These are phyloP conservation scores for Neosalanx taihuensis DNA, from an alignment of 2,797 vertebrate genomes.

Conservation along the genomic window DNA sequence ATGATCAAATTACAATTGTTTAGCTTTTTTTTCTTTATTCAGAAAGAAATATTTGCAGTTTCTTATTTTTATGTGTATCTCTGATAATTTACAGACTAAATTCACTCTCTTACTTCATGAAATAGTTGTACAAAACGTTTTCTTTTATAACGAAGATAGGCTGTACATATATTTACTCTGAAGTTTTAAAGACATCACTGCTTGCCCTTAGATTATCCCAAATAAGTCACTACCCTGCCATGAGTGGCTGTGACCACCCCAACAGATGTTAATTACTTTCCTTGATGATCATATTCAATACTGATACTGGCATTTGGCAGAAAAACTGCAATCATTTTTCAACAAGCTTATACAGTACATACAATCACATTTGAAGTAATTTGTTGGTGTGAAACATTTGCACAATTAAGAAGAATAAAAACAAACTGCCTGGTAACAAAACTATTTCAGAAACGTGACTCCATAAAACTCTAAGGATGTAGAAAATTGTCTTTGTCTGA, in stretches of 20 bases:
- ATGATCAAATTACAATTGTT: background rate
- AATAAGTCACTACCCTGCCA: slow-evolving; percentile 33
- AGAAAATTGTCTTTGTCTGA: slow-evolving; percentile 29
- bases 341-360: slow-evolving; percentile 24
- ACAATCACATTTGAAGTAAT: slow-evolving; percentile 44
- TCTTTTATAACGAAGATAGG: background rate
- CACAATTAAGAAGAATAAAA: slow-evolving; percentile 40
- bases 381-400: slow-evolving; percentile 55
- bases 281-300: slow-evolving; percentile 47
- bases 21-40: slow-evolving; percentile 13
- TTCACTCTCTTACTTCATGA: slow-evolving; percentile 7
- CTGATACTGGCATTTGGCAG: slow-evolving; percentile 47
- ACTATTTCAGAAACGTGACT: slow-evolving; percentile 5
- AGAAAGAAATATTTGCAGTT: slow-evolving; percentile 45
- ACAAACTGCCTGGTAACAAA: slow-evolving; percentile 38
- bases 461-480: slow-evolving; percentile 8
- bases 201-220: slow-evolving; percentile 43
- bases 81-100: slow-evolving; percentile 30
- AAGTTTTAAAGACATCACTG: background rate
- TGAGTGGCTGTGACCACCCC: slow-evolving; percentile 34
- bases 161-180: too few relatives aligned
- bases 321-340: slow-evolving; percentile 14
- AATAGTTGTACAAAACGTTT: background rate
- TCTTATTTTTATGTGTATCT: slow-evolving; percentile 22
- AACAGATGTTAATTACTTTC: slow-evolving; percentile 20